phyloP scores from a whole-genome alignment of 2,888 invertebrate species.

The Iselma pallidipennis region DNA sequence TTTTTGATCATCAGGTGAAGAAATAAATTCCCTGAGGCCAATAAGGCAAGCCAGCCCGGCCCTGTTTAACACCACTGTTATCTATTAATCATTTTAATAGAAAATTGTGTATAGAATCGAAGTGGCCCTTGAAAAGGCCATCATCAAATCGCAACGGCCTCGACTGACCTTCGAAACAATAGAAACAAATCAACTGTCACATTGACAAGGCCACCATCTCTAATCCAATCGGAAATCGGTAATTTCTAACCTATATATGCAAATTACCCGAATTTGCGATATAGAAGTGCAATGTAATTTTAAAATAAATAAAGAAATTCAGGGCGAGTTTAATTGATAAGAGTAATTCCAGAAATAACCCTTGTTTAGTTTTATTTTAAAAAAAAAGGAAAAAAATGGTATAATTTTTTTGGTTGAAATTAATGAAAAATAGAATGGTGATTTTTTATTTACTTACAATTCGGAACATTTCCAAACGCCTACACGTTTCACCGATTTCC shows the following conservation, averaged over 20 bases:
- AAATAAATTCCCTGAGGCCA: no score
- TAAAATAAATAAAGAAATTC: conserved; percentile 3
- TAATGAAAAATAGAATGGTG: conserved; percentile 9
- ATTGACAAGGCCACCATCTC: background rate
- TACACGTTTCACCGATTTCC: conserved; percentile 15
- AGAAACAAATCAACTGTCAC: background rate
- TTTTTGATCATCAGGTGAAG: no score
- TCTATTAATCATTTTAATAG: no score
- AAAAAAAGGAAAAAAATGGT: background rate
- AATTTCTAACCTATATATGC: background rate
- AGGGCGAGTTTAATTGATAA: conserved; percentile 12
- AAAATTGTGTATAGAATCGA: background rate
- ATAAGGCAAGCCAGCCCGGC: no score
- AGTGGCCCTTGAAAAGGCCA: background rate
- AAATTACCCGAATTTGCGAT: background rate
- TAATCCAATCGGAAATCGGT: background rate
- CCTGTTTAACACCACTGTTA: no score
- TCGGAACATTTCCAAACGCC: conserved; percentile 12
- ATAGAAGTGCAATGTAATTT: background rate
- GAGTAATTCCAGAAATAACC: conserved; percentile 15
- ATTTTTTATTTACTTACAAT: conserved; percentile 17
- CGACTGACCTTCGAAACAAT: background rate
- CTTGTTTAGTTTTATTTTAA: background rate
- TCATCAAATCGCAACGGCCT: background rate
- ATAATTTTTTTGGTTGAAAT: no score